Base-by-base conservation (phyloP, 2,888 invertebrate species). In the Drosophila fungiperda region DNA sequence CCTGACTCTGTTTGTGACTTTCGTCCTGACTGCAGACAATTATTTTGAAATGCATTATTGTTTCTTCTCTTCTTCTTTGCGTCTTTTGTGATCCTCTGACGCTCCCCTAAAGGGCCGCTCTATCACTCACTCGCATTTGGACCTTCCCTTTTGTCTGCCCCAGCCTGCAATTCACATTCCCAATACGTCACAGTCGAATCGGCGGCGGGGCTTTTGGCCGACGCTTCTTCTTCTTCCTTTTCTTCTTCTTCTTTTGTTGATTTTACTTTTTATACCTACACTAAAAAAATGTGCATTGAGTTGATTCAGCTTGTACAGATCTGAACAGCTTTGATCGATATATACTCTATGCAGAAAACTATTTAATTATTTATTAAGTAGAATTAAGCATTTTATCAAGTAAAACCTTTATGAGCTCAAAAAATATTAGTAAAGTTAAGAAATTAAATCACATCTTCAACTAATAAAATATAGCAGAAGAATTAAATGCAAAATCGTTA, bases 121-220 rank as follows among this genome's bases (percentile, higher is more conserved):
- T 79, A 78, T 78, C 78, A 79, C 76, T 75, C 65, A 12, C 42
- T 55, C 17, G 29, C 54, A 64, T 38, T 42, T 29, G 53, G 42
- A 15, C 42, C 61, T 48, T 42, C 45, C 54, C 71, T 38, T 50
- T 61, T 57, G 53, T 33, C 64, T 38, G 65, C n/a, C 62, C 61
- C 64, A 52, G 68, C 60, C 65, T 64, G 73, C 67, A 61, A 74
- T 73, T 68, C 73, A 64, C 73, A 80, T 75, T 78, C 78, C 68
- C 85, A 77, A 83, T 83, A 82, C 83, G 85, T 84, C 82, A 85
- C 83, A 84, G 78, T 85, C 79, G 71, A 79, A 55, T 82, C 80
- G 80, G 49, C 80, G 80, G 45, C 60, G 77, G 73, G 62, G 77
- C 77, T 83, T 79, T 71, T 67, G 62, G 55, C 80, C 74, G 70